Conservation (phyloP, 2,888 invertebrate genomes). For the Hemithea aestivaria region DNA sequence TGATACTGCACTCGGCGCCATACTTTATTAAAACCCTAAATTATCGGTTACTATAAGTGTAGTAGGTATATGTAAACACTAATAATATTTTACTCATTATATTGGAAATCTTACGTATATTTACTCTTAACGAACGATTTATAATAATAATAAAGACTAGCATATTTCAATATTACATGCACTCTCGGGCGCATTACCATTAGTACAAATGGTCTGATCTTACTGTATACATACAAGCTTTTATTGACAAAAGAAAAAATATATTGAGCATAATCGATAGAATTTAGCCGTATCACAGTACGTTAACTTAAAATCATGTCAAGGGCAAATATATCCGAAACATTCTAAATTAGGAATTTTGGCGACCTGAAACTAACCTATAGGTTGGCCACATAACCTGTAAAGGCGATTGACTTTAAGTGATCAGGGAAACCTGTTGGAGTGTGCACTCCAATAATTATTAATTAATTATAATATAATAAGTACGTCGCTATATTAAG, state of each 20-base stretch:
- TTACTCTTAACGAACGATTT: conserved; percentile 49
- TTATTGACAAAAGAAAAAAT: conserved; percentile 43
- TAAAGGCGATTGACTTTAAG: too few relatives aligned
- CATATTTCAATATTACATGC: conserved; percentile 70
- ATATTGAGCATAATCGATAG: conserved; percentile 66
- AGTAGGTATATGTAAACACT: conserved; percentile 29
- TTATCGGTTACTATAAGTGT: conserved; percentile 50
- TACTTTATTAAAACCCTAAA: conserved; percentile 47
- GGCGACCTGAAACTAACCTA: too few relatives aligned
- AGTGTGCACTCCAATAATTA: too few relatives aligned
- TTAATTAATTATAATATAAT: not conserved
- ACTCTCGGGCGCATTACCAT: conserved; percentile 23
- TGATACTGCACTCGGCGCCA: not conserved
- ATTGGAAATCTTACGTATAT: conserved; percentile 57
- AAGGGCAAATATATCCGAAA: conserved; percentile 21
- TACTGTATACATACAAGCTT: conserved; percentile 30
- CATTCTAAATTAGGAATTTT: too few relatives aligned
- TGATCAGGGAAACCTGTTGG: too few relatives aligned
- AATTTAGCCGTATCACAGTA: conserved; percentile 73
- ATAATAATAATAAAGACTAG: conserved; percentile 74
- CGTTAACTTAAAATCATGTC: conserved; percentile 60
- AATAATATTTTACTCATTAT: conserved; percentile 23
- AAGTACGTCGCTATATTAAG: not conserved
- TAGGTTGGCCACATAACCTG: too few relatives aligned
- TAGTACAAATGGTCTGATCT: conserved; percentile 10